These are phyloP conservation scores for Serinus canaria DNA, from an alignment of 2,113 vertebrate genomes.

Conservation along the genomic window DNA sequence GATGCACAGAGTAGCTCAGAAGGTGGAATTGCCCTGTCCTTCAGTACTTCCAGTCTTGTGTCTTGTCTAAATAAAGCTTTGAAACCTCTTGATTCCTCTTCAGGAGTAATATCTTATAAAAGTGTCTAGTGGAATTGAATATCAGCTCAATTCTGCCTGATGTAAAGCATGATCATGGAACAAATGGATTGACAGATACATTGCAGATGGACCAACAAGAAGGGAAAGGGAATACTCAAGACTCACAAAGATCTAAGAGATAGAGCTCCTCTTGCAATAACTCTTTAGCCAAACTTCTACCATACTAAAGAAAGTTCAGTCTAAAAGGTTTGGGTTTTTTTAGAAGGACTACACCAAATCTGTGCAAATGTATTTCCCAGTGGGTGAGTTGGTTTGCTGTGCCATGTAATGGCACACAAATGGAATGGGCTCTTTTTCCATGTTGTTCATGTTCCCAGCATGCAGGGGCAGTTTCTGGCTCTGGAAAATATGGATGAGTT, in stretches of 20 bases:
- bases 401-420: not conserved
- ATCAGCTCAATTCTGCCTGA: not conserved
- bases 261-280: not conserved
- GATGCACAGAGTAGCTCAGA: not conserved
- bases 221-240: not conserved
- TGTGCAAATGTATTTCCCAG: not conserved
- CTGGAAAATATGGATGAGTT: not conserved
- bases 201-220: not conserved
- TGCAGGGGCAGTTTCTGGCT: not conserved
- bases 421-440: not conserved
- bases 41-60: not conserved
- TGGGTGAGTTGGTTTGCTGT: not conserved
- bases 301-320: not conserved
- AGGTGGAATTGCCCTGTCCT: not conserved
- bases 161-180: not conserved
- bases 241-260: not conserved
- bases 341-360: not conserved
- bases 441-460: not conserved
- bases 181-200: not conserved
- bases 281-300: not conserved
- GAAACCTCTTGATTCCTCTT: not conserved
- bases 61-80: not conserved
- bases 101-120: not conserved
- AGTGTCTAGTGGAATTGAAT: not conserved
- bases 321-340: not conserved